Percentiles rank a stretch among this genome's conserved stretches.
These are phyloP conservation scores for Drosophila nannoptera DNA, from an alignment of 1,140 invertebrate species.

Conservation along the genomic window DNA sequence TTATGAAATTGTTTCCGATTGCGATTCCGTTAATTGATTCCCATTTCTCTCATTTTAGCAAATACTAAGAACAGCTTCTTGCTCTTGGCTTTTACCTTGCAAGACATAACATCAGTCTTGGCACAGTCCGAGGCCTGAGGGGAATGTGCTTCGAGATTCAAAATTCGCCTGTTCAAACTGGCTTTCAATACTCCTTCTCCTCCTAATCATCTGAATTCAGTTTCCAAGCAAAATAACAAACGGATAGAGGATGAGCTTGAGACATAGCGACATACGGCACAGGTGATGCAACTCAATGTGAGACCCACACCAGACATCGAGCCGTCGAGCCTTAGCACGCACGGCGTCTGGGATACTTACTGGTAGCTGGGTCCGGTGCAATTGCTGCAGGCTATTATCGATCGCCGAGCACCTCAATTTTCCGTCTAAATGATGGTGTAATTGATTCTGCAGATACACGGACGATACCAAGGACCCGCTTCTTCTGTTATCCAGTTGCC, in stretches of 20 bases:
- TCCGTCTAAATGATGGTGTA: constrained; percentile 7
- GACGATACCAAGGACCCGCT: not conserved
- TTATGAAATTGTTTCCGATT: not conserved
- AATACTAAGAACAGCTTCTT: too few relatives aligned
- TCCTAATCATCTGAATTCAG: constrained; percentile 16
- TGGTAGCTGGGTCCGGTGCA: constrained; percentile 8
- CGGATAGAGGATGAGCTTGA: too few relatives aligned
- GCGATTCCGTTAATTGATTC: too few relatives aligned
- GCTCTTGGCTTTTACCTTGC: not conserved
- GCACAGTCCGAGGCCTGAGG: not conserved
- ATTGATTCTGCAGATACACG: constrained; percentile 7
- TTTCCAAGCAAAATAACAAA: too few relatives aligned
- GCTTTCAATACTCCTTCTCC: not conserved
- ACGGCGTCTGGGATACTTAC: too few relatives aligned
- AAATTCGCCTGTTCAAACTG: not conserved
- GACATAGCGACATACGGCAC: too few relatives aligned
- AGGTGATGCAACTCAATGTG: too few relatives aligned
- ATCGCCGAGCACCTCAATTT: not conserved
- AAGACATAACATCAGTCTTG: constrained; percentile 13
- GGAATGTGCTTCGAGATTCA: constrained; percentile 11
- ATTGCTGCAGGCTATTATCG: not conserved
- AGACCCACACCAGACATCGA: too few relatives aligned
- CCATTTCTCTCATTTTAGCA: too few relatives aligned
- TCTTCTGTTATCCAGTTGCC: constrained; percentile 1
- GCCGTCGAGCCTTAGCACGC: too few relatives aligned